Evolutionary conservation across 2,113 vertebrate species (phyloP), one percentile per base, ranked within the genome.

Genomic region (Anser brachyrhynchus): DNA sequence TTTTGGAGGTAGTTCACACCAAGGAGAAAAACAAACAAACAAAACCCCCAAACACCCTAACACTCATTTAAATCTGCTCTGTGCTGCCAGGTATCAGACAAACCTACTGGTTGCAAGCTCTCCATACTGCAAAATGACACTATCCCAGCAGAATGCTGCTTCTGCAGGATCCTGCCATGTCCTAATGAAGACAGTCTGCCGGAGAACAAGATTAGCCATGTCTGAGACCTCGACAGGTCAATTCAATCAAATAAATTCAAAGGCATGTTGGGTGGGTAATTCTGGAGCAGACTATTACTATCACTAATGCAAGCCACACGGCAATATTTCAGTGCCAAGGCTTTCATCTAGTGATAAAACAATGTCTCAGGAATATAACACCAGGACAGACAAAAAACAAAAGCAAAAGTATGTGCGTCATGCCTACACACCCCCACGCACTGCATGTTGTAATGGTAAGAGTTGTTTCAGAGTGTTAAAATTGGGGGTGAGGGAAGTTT

Each of bases 241-340:
- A 37, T 87, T 93, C 92, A 92, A 83, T 89, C 92, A 93, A 71
- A 82, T 33, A 79, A 91, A 94, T 94, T 96, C 93, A 95, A 96
- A 97, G 92, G 83, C 77, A 85, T 52, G 49, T 70, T 83, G 92
- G 93, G 88, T 78, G 92, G 95, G 89, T 96, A 93, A 92, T 84
- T 92, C 78, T 94, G 96, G 82, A 96, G 61, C 58, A 92, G 91
- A 64, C 78, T 93, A 52, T 86, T 93, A 43, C 89, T 93, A 81
- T 94, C 84, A 80, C 73, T 96, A 96, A 97, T 95, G 64, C 81
- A 97, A 97, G 89, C 97, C 95, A 97, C 95, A 93, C 52, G 6
- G 76, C 57, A 94, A 66, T 90, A 87, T 83, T 87, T 87, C 59
- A 64, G 67, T 95, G 95, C 80, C 85, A 96, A 70, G 4, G 52